Evolutionary conservation across 2,797 vertebrate genomes (phyloP), one percentile per base, ranked within the genome.

Genomic region (Dromococcyx pavoninus): DNA sequence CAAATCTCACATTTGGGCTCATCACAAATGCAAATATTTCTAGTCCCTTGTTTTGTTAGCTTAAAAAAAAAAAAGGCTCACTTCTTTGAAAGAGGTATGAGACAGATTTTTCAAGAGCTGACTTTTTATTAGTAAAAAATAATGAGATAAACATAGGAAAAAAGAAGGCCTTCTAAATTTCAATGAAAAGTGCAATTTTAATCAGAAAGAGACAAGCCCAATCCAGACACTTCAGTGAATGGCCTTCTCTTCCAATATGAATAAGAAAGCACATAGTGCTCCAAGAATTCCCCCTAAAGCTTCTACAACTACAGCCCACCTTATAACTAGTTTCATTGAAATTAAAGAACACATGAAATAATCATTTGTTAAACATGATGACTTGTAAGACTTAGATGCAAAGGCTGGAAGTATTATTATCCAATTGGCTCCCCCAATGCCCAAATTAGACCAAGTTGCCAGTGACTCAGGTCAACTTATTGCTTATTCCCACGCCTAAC

Each of bases 131-230:
- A 58, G 37, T 43, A 54, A 88, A 91, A 91, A 80, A 60, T 5
- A 75, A 71, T 1, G 13, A 56, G 3, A 51, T 8, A 44, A 91
- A 72, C 48, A 61, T 2, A 61, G 28, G 7, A 46, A 46, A 28
- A 35, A 73, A 64, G 93, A 76, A 71, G 7, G 17, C 32, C 30
- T 67, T 85, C 10, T 30, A 75, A 62, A 67, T 72, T 62, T 66
- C 37, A 92, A 80, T 51, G 54, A 50, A 77, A 86, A 78, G 61
- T 91, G 62, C n/a, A 64, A 25, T 82, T 93, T 84, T 85, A 87
- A 69, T 81, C 13, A 65, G 75, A 77, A 88, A 89, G 32, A 60
- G 92, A 88, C 23, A 91, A 89, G 84, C 84, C 84, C 24, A 39
- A 62, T 30, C 37, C 60, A 91, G 83, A 94, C 57, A 91, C 78